Evolutionary conservation across 2,113 vertebrate genomes (phyloP).

Genomic region (Mormyrus iriodes): DNA sequence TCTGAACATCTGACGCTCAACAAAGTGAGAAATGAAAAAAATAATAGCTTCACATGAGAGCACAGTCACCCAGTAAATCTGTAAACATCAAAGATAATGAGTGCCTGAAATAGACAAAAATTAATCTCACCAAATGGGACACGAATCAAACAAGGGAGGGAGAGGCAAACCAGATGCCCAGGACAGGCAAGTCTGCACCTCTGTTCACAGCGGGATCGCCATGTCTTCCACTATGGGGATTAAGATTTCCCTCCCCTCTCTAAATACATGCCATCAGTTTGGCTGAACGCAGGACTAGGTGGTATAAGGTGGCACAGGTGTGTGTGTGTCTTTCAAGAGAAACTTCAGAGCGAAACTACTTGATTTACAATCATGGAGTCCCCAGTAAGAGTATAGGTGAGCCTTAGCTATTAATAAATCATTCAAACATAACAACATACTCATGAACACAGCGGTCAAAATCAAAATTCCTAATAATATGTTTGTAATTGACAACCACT

Average conservation of each 20-base stretch:
- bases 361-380: not conserved
- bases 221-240: not conserved
- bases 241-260: not conserved
- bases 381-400: not conserved
- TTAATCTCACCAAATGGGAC: not conserved
- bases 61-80: not conserved
- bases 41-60: not conserved
- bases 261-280: not conserved
- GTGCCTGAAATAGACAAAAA: not conserved
- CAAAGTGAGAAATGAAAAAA: not conserved
- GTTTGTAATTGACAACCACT: not conserved
- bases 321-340: not conserved
- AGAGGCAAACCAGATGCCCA: not conserved
- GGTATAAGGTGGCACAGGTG: not conserved
- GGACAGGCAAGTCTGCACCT: not conserved
- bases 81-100: not conserved
- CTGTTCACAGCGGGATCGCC: not conserved
- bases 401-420: not conserved
- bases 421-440: not conserved
- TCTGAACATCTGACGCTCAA: not conserved
- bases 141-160: not conserved
- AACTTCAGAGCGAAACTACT: not conserved
- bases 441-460: not conserved
- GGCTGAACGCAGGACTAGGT: not conserved
- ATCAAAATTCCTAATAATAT: not conserved